Percentiles rank a stretch among this genome's conserved stretches.
These are phyloP conservation scores for Cyclina sinensis DNA, from an alignment of 1,140 invertebrate genomes.

Conservation along the genomic window DNA sequence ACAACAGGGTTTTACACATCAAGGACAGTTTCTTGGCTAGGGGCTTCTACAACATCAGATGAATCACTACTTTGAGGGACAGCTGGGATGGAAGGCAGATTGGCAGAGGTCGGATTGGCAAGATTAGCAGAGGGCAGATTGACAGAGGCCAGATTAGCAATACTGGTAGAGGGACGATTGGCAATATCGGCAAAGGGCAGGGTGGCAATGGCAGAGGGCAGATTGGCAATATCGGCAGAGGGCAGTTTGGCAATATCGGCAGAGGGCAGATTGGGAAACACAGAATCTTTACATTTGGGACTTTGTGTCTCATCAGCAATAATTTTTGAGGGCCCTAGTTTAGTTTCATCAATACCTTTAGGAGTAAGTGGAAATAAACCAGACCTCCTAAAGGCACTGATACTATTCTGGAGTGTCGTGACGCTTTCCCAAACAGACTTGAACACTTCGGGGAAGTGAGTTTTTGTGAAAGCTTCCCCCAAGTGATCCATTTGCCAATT, in stretches of 20 bases:
- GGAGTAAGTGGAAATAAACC: conserved; percentile 18
- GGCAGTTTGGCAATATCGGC: too few species aligned
- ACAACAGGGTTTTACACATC: too few species aligned
- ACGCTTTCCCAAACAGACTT: conserved; percentile 8
- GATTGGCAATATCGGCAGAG: too few species aligned
- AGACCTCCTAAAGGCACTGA: not conserved
- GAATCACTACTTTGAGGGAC: too few species aligned
- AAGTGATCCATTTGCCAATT: conserved; percentile 26
- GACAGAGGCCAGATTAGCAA: not conserved
- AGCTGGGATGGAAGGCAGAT: too few species aligned
- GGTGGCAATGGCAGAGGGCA: too few species aligned
- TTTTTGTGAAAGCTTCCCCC: conserved; percentile 25
- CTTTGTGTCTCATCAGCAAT: not conserved
- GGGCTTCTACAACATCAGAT: too few species aligned
- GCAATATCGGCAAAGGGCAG: not conserved
- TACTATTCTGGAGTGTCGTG: not conserved
- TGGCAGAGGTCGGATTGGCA: too few species aligned
- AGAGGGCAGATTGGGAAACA: too few species aligned
- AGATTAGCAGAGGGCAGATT: not conserved
- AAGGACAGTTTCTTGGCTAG: too few species aligned
- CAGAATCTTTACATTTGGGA: too few species aligned
- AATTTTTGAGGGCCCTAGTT: conserved; percentile 2
- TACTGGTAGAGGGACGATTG: too few species aligned
- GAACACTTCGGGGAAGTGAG: conserved; percentile 22
- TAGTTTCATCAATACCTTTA: not conserved